These are phyloP conservation scores for Microtus montanus DNA, from an alignment of 2,113 vertebrate genomes.

Conservation along the genomic window DNA sequence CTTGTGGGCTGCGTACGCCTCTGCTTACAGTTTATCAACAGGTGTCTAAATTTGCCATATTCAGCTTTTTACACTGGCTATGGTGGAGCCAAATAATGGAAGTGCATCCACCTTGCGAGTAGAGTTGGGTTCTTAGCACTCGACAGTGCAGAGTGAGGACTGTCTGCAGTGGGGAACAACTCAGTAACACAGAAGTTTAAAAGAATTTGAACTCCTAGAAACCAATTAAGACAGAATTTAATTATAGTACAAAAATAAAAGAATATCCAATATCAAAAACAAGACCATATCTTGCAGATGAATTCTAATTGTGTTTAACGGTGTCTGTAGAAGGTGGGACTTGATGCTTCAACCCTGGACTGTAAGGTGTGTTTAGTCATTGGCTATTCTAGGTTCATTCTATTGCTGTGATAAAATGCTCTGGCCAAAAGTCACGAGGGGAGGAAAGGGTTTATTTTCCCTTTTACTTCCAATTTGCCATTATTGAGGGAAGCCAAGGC, in stretches of 20 bases:
- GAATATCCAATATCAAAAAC: neutral
- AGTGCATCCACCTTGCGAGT: neutral
- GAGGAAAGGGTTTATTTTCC: neutral
- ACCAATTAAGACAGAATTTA: neutral
- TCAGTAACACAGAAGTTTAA: neutral
- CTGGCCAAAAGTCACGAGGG: neutral
- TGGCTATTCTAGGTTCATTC: neutral
- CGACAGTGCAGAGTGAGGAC: too few relatives aligned
- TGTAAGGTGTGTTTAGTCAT: neutral
- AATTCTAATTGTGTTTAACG: neutral
- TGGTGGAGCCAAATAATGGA: neutral
- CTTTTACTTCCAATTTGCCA: neutral
- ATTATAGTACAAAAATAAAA: conserved; percentile 1
- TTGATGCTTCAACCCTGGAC: neutral
- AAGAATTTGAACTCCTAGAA: neutral
- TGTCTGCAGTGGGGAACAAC: neutral
- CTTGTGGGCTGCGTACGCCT: neutral
- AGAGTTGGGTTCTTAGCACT: neutral
- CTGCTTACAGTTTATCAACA: neutral
- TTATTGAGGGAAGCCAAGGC: neutral
- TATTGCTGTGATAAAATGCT: neutral
- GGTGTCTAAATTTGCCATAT: neutral
- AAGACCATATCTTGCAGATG: neutral
- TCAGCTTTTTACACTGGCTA: neutral
- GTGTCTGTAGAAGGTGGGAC: neutral